Evolutionary conservation across 2,888 invertebrate species (phyloP), one percentile per base, ranked within the genome.

Genomic region (Hypsopygia costalis): DNA sequence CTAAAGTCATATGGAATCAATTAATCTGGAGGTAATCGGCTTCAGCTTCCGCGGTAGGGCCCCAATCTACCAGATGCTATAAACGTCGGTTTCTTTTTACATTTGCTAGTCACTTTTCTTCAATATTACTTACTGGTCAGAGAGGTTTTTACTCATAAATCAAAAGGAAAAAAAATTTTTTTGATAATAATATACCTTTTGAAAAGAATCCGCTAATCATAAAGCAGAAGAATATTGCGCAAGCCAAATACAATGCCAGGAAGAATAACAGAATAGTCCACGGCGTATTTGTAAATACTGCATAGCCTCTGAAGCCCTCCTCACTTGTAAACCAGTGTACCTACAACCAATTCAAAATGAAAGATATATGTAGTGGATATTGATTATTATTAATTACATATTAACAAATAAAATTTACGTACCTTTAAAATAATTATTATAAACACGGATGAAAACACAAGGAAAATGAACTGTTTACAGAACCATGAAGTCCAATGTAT

Each of bases 401-500:
- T n/a, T n/a, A n/a, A n/a, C n/a, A n/a, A n/a, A 16, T 16, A 3
- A 16, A 16, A 16, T 4, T 2, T 16, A 36, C 50, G 54, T 49
- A 91, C 90, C 87, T 93, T 93, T 52, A 93, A 64, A 35, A 93
- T 61, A 1, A 91, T 49, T 1, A 91, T 81, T 16, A 94, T 90
- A 0, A 92, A 54, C 8, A 88, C 51, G 0, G 92, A 85, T 0
- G 94, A 91, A 28, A 94, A 67, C 0, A 92, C 53, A 40, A 94
- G 85, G 62, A 93, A 93, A 2, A 93, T 52, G 51, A 95, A 91
- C 41, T 94, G 93, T 66, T 95, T 95, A 31, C 93, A 83, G 73
- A 95, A 96, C 95, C 97, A 97, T 1, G 96, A 95, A 0, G 91
- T 70, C 96, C 97, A 97, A 61, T 97, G 94, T 50, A 96, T 80